Conservation (phyloP, 1,140 invertebrate genomes). For the Belonocnema kinseyi region DNA sequence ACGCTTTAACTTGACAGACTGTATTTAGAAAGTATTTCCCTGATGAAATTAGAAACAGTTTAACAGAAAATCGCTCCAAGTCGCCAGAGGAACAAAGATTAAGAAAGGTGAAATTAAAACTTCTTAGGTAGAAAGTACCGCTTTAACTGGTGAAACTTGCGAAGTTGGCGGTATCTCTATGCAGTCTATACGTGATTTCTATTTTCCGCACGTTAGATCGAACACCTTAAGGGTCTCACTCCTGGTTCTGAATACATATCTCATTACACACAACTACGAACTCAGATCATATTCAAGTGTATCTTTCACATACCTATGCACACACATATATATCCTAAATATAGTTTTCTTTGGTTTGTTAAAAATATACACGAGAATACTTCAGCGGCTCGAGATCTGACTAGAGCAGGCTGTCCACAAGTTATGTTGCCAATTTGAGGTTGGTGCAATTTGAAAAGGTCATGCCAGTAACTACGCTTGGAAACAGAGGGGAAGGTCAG, state of each 20-base stretch:
- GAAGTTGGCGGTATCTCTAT: background rate
- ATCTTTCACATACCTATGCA: background rate
- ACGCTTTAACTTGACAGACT: too few species aligned
- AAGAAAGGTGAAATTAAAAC: conserved; percentile 4
- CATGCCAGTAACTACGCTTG: too few species aligned
- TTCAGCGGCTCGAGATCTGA: too few species aligned
- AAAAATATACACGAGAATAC: background rate
- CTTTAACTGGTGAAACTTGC: background rate
- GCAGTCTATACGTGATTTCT: background rate
- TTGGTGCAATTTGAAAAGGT: too few species aligned
- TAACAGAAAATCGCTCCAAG: background rate
- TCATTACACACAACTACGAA: background rate
- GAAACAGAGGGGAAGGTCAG: too few species aligned
- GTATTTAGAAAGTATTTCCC: background rate
- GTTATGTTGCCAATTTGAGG: too few species aligned
- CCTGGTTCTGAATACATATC: background rate
- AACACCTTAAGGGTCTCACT: conserved; percentile 12
- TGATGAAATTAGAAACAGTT: background rate
- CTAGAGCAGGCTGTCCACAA: too few species aligned
- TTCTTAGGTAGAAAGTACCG: background rate
- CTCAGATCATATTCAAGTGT: background rate
- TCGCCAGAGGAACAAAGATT: background rate
- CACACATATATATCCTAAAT: background rate
- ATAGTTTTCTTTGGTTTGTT: background rate
- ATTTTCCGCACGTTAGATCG: background rate